Evolutionary conservation across 1,140 invertebrate genomes (phyloP), one percentile per base, ranked within the genome.

Genomic region (Bicyclus anynana): DNA sequence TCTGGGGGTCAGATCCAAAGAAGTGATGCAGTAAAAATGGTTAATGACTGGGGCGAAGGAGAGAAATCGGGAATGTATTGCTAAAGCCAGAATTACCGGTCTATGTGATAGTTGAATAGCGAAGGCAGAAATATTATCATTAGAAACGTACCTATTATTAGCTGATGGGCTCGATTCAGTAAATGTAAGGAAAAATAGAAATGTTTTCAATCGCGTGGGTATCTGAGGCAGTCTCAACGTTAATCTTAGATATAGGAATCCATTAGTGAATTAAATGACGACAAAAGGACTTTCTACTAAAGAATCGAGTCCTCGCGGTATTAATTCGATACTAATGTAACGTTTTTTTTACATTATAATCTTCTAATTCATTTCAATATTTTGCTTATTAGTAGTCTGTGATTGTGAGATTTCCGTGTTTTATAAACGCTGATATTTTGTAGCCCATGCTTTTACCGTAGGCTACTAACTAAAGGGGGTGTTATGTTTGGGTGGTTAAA

Each of bases 51-150:
- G 70, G 70, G 67, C 61, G 60, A 61, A 53, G 47, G 37, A 71
- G 69, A 71, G 74, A 65, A 74, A 65, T 61, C 66, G 70, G 71
- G 67, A 72, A 64, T 59, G 57, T 64, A 70, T 73, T 71, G 64
- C 63, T 47, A 72, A 62, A 65, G 62, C 54, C 23, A 62, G 35
- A 49, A 65, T 65, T 62, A 56, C 52, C 54, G 54, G 49, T 53
- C 44, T 60, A 54, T 52, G 26, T 48, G 51, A 56, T 48, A 59
- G 58, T 51, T 55, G 53, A 72, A 69, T 66, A 38, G 60, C 26
- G 53, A 40, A 60, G 54, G 2, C 23, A 27, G 10, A 33, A 46
- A 53, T 48, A 63, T 65, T 65, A 62, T 35, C 54, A 65, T 57
- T 37, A 59, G 56, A 58, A 44, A 17, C 12, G 17, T 44, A 44